phyloP scores from a whole-genome alignment of 2,113 vertebrate genomes.

The Kobus ellipsiprymnus region DNA sequence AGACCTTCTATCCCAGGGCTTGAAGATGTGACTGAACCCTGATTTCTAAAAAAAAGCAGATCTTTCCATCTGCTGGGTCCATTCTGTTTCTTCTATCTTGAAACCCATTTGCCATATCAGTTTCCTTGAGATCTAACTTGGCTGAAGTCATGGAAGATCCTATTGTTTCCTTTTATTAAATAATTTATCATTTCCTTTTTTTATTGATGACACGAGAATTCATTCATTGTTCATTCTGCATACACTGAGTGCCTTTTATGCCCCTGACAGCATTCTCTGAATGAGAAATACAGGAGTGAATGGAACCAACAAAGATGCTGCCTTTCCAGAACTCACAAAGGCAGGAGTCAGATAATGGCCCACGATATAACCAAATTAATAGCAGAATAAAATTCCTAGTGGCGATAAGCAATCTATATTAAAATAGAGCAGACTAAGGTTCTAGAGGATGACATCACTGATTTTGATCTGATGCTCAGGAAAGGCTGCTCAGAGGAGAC shows the following conservation, averaged over 20 bases:
- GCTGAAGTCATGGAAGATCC: neutral
- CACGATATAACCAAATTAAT: neutral
- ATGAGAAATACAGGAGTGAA: neutral
- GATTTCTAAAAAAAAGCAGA: neutral
- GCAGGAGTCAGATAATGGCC: neutral
- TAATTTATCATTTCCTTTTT: slow-evolving; percentile 4
- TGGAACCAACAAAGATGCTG: neutral
- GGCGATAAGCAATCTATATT: neutral
- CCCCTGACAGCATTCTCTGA: neutral
- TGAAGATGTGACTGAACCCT: neutral
- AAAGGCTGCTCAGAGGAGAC: neutral
- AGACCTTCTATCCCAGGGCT: neutral
- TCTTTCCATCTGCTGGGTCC: neutral
- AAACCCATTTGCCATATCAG: neutral
- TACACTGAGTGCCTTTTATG: neutral
- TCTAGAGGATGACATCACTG: neutral
- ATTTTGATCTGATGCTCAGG: neutral
- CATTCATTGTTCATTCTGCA: neutral
- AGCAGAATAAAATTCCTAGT: neutral
- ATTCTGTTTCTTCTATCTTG: neutral
- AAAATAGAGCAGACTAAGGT: neutral
- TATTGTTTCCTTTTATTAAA: neutral
- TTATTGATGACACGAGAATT: neutral
- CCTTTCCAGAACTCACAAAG: neutral
- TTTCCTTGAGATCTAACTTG: slow-evolving; percentile 7